Evolutionary conservation across 2,797 vertebrate species (phyloP), one percentile per base, ranked within the genome.

Genomic region (Leptatherina wallacei): DNA sequence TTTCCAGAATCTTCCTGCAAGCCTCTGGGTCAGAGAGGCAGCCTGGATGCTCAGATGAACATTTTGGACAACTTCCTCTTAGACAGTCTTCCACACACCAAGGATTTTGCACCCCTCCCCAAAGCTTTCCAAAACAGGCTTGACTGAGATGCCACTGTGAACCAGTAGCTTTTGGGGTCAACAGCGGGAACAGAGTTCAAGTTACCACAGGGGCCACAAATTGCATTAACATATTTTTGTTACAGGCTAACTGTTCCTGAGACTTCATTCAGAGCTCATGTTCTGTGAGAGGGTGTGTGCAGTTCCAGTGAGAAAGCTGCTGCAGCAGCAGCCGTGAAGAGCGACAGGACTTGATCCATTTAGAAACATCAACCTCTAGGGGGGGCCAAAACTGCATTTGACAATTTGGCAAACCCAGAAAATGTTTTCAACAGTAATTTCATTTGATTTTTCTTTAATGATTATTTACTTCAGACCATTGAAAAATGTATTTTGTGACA

Each of bases 171-270:
- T 0, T 9, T 33, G 58, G 93, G 81, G 57, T 95, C 91, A 38
- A 94, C 85, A 1, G 90, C 9, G 12, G 13, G 73, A 38, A 93
- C 70, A 47, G 71, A 73, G 78, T 92, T 95, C 56, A 88, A 90
- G 64, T 95, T 93, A 24, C 88, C 90, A 16, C 92, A 94, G 12
- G 93, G 78, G 40, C 94, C 91, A 72, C 88, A 91, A 51, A 90
- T 81, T 47, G 85, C 30, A 65, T 91, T 85, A 10, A 78, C 69
- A 65, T 93, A 94, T 20, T 85, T 88, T 33, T 44, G 86, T 2
- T 91, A 91, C n/a, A 95, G 79, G 3, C 65, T 56, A 3, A 93
- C 44, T 36, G 73, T 83, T 24, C 3, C 91, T 85, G 13, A 93
- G 88, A 56, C 67, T 69, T 32, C 95, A 57, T 0, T 83, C 65